Evolutionary conservation across 2,113 vertebrate genomes (phyloP), one percentile per base, ranked within the genome.

Genomic region (Tetraodon nigroviridis): DNA sequence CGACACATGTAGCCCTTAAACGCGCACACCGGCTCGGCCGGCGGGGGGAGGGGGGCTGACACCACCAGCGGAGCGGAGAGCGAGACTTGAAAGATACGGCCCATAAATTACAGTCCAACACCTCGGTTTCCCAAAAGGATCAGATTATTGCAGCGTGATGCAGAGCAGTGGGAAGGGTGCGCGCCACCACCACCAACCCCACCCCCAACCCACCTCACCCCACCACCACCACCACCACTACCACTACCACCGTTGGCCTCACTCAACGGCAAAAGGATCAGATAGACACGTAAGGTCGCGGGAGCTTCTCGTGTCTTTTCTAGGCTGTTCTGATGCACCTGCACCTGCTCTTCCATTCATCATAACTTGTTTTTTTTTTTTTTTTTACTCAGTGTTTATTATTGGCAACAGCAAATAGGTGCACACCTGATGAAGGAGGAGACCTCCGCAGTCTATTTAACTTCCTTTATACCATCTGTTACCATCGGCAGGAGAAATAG

Each of bases 1-100:
- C 62, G 73, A 88, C 89, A 87, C 85, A 87, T 89, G 87, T 84
- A 85, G 82, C 84, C 73, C 64, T 90, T 88, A 89, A 86, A 87
- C 78, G 83, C 76, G 83, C 74, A 81, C 76, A 46, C 15, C 15
- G 6, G 44, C 44, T 16, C 3, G 44, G 15, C 4, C n/a, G 13
- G 42, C 11, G 5, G 7, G 5, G 4, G 42, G 13, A 44, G 15
- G 16, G 15, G 17, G 51, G 68, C 75, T 80, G 86, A 84, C 78
- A 73, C 81, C 81, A 79, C 80, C 76, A 42, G 77, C 58, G 0
- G 67, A 77, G 76, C 61, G 59, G 6, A 52, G 70, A 76, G 71
- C 62, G 74, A 68, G 44, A 85, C 87, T 84, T 84, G 72, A 90
- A 64, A 86, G 83, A 88, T 85, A 81, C 44, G 54, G 78, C 66